These are phyloP conservation scores for Telmatherina bonti DNA, from an alignment of 2,797 vertebrate genomes.

Conservation along the genomic window DNA sequence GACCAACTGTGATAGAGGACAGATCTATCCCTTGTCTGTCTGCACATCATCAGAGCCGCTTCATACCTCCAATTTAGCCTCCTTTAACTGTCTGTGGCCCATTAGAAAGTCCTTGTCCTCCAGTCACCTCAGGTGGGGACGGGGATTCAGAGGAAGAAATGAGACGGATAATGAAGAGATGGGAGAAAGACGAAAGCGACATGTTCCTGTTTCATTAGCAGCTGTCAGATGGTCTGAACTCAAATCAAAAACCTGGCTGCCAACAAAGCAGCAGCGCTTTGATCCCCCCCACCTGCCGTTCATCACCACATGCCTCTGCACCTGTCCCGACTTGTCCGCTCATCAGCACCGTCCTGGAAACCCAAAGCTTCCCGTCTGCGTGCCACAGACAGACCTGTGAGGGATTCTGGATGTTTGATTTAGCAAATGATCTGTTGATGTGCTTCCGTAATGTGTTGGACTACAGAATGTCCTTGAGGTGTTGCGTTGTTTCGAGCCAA, in stretches of 20 bases:
- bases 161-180: not conserved
- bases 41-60: not conserved
- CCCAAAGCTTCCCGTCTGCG: not conserved
- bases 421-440: conserved; percentile 17
- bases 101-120: conserved; percentile 31
- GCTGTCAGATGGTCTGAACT: conserved; percentile 41
- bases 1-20: not conserved
- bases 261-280: conserved; percentile 16
- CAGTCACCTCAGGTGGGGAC: conserved; percentile 18
- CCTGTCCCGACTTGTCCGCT: not conserved
- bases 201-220: conserved; percentile 50
- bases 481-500: conserved; percentile 59
- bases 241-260: conserved; percentile 36
- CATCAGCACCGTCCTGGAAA: conserved; percentile 17
- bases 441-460: conserved; percentile 31
- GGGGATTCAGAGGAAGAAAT: not conserved
- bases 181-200: not conserved
- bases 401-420: conserved; percentile 13
- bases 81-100: conserved; percentile 1
- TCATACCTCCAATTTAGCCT: conserved; percentile 13
- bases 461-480: conserved; percentile 52
- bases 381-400: not conserved
- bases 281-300: conserved; percentile 25
- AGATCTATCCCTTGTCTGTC: not conserved
- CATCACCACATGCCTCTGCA: conserved; percentile 11